These are phyloP conservation scores for Athripsodes cinereus DNA, from an alignment of 2,888 invertebrate genomes.

Conservation along the genomic window DNA sequence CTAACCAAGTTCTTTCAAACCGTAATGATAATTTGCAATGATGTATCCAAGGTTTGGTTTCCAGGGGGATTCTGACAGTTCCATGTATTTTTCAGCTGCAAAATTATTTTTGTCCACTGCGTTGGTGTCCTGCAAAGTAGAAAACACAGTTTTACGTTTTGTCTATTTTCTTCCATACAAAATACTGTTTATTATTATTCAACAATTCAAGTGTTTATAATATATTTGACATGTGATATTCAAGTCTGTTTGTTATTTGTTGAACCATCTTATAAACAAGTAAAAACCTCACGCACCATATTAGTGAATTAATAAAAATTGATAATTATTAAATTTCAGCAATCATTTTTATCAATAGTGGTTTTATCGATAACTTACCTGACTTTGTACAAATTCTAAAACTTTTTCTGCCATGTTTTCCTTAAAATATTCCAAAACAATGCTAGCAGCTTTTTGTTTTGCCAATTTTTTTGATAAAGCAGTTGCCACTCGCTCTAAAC, in stretches of 20 bases:
- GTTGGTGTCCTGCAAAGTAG: not conserved
- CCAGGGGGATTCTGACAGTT: conserved; percentile 11
- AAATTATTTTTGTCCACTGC: not conserved
- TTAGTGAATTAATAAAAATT: no score
- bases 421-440: conserved; percentile 15
- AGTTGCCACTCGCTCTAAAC: conserved; percentile 41
- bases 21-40: conserved; percentile 20
- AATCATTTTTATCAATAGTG: no score
- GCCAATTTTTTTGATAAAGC: conserved; percentile 52
- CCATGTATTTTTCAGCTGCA: conserved; percentile 14
- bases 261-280: no score
- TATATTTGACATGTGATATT: no score
- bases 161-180: no score
- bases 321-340: no score
- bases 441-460: conserved; percentile 46
- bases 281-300: no score
- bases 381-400: conserved; percentile 11
- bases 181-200: no score
- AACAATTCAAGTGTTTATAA: no score
- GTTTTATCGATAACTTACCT: not conserved
- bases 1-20: conserved; percentile 13
- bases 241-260: no score
- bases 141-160: no score
- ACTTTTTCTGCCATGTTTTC: conserved; percentile 18
- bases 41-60: conserved; percentile 23